Conservation (phyloP, 1,140 invertebrate species). For the Dreissena rostriformis region DNA sequence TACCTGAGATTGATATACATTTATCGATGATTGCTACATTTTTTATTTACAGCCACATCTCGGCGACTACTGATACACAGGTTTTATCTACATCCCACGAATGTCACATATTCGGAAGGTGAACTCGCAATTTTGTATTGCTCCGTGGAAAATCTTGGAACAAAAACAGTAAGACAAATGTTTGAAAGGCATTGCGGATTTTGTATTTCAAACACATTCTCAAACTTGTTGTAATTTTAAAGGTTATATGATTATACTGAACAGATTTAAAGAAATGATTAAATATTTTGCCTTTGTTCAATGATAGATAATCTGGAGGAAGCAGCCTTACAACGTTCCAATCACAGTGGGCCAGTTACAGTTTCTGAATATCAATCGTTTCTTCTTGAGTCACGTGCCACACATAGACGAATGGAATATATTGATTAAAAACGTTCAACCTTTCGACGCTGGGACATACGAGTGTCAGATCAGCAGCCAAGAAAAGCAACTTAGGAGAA, state of each 20-base stretch:
- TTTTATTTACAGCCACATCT: slow-evolving; percentile 13
- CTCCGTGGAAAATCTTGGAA: slow-evolving; percentile 73
- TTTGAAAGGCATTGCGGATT: no score
- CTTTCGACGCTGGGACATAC: slow-evolving; percentile 92
- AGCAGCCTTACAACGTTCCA: slow-evolving; percentile 59
- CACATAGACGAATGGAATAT: slow-evolving; percentile 94
- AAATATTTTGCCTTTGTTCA: no score
- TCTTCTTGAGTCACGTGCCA: slow-evolving; percentile 85
- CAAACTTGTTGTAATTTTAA: no score
- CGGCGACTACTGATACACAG: slow-evolving; percentile 18
- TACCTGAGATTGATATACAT: no score
- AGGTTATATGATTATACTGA: no score
- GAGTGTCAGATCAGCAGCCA: slow-evolving; percentile 94
- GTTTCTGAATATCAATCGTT: slow-evolving; percentile 56
- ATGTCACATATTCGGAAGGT: slow-evolving; percentile 71
- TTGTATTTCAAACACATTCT: no score
- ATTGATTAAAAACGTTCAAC: slow-evolving; percentile 93
- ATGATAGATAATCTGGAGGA: slow-evolving; percentile 61
- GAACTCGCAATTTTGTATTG: slow-evolving; percentile 74
- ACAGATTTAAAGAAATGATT: no score
- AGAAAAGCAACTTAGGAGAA: slow-evolving; percentile 54
- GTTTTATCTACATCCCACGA: slow-evolving; percentile 78
- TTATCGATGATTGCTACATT: background rate
- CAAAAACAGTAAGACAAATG: slow-evolving; percentile 74
- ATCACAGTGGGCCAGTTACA: slow-evolving; percentile 55